Base-by-base conservation (phyloP, 1,140 invertebrate genomes). In the Metopolophium dirhodum region DNA sequence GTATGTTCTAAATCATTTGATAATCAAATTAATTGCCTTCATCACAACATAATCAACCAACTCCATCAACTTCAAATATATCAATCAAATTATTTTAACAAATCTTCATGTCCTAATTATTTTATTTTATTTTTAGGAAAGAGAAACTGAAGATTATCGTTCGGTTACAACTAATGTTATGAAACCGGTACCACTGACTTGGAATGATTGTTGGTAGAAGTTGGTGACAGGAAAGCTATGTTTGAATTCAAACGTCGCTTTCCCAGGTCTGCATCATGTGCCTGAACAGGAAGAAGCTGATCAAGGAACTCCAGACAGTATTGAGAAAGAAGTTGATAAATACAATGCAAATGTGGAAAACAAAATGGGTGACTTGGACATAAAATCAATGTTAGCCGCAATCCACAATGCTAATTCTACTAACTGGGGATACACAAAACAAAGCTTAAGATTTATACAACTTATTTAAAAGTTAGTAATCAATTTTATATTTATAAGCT, bases 1-100 rank as follows among this genome's bases (percentile, higher is more conserved):
- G 94, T 94, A 26, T 94, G 94, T 49, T 94, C 94, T 0, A 87
- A 86, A n/a, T 94, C 93, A 1, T 94, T 94, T 86, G 94, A 93
- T 26, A 93, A 91, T n/a, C 91, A 93, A 82, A 82, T 92, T 9
- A 83, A 61, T 54, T 94, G 94, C 41, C 93, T 94, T 47, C 90
- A 94, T 35, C 94, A 94, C 51, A 93, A 41, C 94, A 94, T 41
- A 93, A 86, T 86, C 91, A 93, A 4, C 82, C n/a, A 57, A 23
- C 91, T 57, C 20, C 35, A 41, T 45, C 49, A 89, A 30, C n/a
- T 1, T 14, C 91, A 3, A 93, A 85, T 86, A n/a, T n/a, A n/a
- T n/a, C n/a, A n/a, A n/a, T n/a, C n/a, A n/a, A n/a, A n/a, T n/a
- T 37, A 37, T 37, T 37, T 37, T 37, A 37, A 37, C 37, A 37